phyloP scores from a whole-genome alignment of 2,113 vertebrate species.

The Takifugu flavidus region DNA sequence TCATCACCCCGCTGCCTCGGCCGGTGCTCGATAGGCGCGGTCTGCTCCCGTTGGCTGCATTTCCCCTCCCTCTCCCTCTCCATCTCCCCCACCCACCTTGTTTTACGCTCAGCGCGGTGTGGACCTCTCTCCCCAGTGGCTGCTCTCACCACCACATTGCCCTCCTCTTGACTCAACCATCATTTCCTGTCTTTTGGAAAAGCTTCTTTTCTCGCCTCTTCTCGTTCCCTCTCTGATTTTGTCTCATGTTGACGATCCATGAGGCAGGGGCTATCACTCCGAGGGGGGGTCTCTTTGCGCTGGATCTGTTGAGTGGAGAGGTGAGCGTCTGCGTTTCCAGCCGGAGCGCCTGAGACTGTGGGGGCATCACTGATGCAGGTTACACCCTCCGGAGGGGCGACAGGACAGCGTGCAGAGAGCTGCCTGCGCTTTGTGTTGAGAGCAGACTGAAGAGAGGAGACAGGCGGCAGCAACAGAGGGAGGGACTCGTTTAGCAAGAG shows the following conservation, averaged over 20 bases:
- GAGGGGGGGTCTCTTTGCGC: too few relatives aligned
- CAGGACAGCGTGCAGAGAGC: constrained; percentile 32
- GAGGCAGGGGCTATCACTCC: constrained; percentile 19
- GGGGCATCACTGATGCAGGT: constrained; percentile 45
- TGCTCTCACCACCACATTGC: constrained; percentile 30
- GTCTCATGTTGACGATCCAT: constrained; percentile 35
- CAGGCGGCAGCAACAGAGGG: constrained; percentile 39
- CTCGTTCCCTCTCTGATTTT: constrained; percentile 25
- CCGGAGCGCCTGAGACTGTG: constrained; percentile 27
- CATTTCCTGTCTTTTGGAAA: constrained; percentile 15
- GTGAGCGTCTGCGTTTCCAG: constrained; percentile 37
- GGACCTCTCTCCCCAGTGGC: constrained; percentile 44
- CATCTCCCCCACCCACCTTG: constrained; percentile 58
- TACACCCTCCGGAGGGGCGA: constrained; percentile 34
- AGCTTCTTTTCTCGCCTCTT: constrained; percentile 20
- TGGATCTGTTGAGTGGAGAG: constrained; percentile 22
- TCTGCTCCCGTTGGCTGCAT: constrained; percentile 52
- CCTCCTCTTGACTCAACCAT: constrained; percentile 21
- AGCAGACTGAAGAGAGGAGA: constrained; percentile 22
- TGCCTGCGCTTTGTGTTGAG: constrained; percentile 55
- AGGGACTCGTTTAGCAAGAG: constrained; percentile 38
- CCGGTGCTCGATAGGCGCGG: constrained; percentile 56
- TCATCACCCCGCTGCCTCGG: constrained; percentile 30
- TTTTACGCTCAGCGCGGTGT: constrained; percentile 48
- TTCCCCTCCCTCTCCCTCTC: constrained; percentile 50